phyloP scores from a whole-genome alignment of 1,140 invertebrate genomes.

The Cardiocondyla obscurior region DNA sequence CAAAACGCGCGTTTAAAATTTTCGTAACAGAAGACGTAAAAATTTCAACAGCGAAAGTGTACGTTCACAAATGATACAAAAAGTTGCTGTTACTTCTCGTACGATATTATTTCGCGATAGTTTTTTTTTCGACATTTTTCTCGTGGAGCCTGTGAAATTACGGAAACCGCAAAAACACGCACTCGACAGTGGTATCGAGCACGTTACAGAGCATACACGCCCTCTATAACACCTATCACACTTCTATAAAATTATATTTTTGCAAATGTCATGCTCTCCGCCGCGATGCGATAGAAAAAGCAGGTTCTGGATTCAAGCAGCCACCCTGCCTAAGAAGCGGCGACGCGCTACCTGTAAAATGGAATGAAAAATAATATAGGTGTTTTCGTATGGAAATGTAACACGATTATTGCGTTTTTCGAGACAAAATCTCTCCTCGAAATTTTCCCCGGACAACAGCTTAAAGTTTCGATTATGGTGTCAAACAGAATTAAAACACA shows the following conservation, averaged over 20 bases:
- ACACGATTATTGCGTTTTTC: conserved; percentile 15
- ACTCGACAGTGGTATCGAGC: conserved; percentile 28
- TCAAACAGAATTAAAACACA: conserved; percentile 34
- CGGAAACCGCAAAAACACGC: neutral
- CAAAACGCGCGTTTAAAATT: neutral
- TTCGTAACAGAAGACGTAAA: neutral
- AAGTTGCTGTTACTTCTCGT: neutral
- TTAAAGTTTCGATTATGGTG: conserved; percentile 23
- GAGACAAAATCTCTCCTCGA: conserved; percentile 16
- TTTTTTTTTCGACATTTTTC: neutral
- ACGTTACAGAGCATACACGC: neutral
- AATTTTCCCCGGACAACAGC: conserved; percentile 28
- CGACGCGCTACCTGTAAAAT: neutral
- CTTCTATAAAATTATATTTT: neutral
- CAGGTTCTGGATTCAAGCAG: neutral
- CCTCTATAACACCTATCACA: neutral
- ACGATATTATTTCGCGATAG: neutral
- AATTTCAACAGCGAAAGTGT: neutral
- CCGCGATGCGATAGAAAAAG: no score
- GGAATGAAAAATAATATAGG: neutral
- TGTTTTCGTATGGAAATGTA: neutral
- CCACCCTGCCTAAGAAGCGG: conserved; percentile 2
- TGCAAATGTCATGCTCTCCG: neutral
- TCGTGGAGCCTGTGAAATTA: neutral
- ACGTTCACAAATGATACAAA: neutral